Base-by-base conservation (phyloP, 2,113 vertebrate genomes). In the Xyrauchen texanus region DNA sequence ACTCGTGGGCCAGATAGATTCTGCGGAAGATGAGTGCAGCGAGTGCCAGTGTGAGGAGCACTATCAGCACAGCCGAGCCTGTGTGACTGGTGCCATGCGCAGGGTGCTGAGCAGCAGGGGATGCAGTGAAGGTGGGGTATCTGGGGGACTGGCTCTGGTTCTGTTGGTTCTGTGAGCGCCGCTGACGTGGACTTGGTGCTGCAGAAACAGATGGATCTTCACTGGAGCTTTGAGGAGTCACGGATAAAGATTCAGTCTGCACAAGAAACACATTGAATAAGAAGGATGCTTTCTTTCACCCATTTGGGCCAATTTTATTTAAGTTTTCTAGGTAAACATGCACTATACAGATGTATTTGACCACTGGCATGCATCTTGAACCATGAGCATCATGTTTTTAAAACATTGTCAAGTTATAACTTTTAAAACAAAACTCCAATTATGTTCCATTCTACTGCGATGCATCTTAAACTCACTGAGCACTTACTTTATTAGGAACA, bases 21-120 rank as follows among this genome's bases (percentile, higher is more conserved):
- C 98, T 93, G 73, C 98, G 95, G 85, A 98, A 98, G 88, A 98
- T 95, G 80, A 98, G 97, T 0, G 93, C 96, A 7, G 96, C 96
- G 75, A 99, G 88, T 0, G 95, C 96, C 52, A 99, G 93, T 75
- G 96, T 95, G 86, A 99, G 94, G 61, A 98, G 88, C 82, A 97
- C 90, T 9, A 99, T 97, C 64, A 99, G 92, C 45, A 96, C 85
- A 0, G 91, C 96, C 0, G 96, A 95, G 3, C 95, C 96, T 0
- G 94, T 89, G 60, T 93, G 93, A 90, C 92, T 93, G 0, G 87
- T 90, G 42, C 94, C 91, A 79, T 61, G 93, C 51, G 92, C 84
- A 0, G 88, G 95, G 1, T 78, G 95, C 91, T 0, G 88, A 2
- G 21, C 90, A 0, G 92, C 93, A 16, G 86, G 82, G 0, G 88